Base-by-base conservation (phyloP, 2,888 invertebrate species). In the Perdita meconis region DNA sequence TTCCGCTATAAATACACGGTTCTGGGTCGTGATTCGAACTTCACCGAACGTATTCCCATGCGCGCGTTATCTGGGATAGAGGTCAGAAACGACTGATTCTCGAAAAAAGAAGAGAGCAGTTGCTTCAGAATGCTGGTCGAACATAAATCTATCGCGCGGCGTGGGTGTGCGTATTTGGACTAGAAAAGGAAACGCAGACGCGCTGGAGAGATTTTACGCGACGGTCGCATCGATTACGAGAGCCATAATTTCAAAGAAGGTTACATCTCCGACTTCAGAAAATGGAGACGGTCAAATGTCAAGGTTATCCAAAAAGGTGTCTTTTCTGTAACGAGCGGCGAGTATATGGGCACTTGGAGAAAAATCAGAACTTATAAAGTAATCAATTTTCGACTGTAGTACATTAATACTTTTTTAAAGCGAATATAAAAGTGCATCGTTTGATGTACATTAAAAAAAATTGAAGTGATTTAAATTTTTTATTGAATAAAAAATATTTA, bases 21-120 rank as follows among this genome's bases (percentile, higher is more conserved):
- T 42, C 36, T 36, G 30, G 19, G 19, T 53, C 34, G 24, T 19
- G 50, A 65, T 65, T 38, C 65, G 36, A 4, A 56, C 44, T 44
- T 8, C 42, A 38, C 22, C 8, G 26, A 56, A 66, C 16, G 40
- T 50, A 6, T 12, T 13, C 40, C 57, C 19, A 30, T 12, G 10
- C n/a, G 34, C 16, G n/a, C 55, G 53, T 56, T 30, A 30, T 24
- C 22, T 13, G 22, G 3, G 24, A n/a, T 16, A 19, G 13, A 34
- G 57, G 22, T 24, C 56, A 4, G 8, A 1, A 13, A 13, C 34
- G 51, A 68, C 40, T n/a, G n/a, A n/a, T 24, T 1, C 44, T 16
- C 8, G 10, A 10, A 3, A 47, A 47, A 47, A 47, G 8, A 47
- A 22, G 2, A 47, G 19, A 47, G n/a, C n/a, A 44, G 19, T 44